Evolutionary conservation across 2,797 vertebrate genomes (phyloP), one percentile per base, ranked within the genome.

Genomic region (Phataginus tetradactyla): DNA sequence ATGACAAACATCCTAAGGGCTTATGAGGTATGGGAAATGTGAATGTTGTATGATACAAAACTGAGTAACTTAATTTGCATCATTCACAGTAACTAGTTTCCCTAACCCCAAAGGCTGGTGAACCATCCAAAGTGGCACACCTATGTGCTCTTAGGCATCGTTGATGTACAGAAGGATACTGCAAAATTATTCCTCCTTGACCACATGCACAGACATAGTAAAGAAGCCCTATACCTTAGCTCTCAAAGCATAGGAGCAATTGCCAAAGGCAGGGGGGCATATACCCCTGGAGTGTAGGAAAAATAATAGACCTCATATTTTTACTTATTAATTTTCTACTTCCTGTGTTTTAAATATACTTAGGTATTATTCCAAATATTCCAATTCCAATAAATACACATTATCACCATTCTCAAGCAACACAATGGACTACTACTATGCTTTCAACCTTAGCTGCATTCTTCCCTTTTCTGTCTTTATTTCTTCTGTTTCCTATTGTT

Each of bases 381-480:
- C 72, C 45, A 45, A 45, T 72, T n/a, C 17, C 42, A 86, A 86
- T 63, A 61, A 32, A 83, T 42, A 68, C 4, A 68, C n/a, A 66
- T 4, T 66, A 85, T 21, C n/a, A 79, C 63, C 39, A 32, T 53
- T 86, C 14, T 5, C 64, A 71, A 90, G 53, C 27, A 85, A 79
- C 27, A 91, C 34, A 69, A 74, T 12, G 27, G 32, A 45, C 63
- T 72, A 63, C 45, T 29, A n/a, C 29, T 69, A 21, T 37, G 11
- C 34, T 75, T 90, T 66, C 75, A 39, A 89, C 39, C 37, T 86
- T 29, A 29, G 37, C 15, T 55, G 29, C 29, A 59, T 61, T 77
- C 53, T 90, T 89, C 90, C 77, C 80, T 81, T 71, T 94, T 92
- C 66, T 80, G 77, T 34, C 61, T 87, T 85, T 85, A 87, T 34